phyloP scores from a whole-genome alignment of 1,140 invertebrate species.

The Lordiphosa stackelbergi region DNA sequence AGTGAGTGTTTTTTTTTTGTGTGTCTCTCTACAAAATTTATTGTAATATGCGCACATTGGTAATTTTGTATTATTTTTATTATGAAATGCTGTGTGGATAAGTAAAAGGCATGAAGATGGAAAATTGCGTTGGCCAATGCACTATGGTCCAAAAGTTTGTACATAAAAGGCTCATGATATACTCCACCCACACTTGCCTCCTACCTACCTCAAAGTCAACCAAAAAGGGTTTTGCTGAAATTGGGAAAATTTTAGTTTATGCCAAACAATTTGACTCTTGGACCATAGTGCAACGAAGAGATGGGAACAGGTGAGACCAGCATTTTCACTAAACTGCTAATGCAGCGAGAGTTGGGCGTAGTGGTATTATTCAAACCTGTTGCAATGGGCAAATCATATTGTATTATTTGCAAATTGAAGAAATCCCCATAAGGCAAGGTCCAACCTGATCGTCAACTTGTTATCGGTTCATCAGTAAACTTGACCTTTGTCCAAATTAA shows the following conservation, averaged over 20 bases:
- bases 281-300: no score
- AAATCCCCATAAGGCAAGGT: slow-evolving; percentile 14
- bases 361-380: slow-evolving; percentile 42
- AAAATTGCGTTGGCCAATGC: slow-evolving; percentile 48
- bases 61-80: slow-evolving; percentile 70
- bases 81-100: slow-evolving; percentile 56
- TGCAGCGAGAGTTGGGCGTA: slow-evolving; percentile 41
- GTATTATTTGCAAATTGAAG: slow-evolving; percentile 43
- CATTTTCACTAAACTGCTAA: slow-evolving; percentile 45
- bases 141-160: no score
- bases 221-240: no score
- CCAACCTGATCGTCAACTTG: slow-evolving; percentile 55
- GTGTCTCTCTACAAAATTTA: slow-evolving; percentile 50
- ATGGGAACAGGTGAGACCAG: slow-evolving; percentile 14
- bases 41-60: slow-evolving; percentile 70
- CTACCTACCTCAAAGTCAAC: no score
- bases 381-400: slow-evolving; percentile 23
- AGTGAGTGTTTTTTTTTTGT: slow-evolving; percentile 9
- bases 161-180: no score
- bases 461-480: slow-evolving; percentile 48
- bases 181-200: no score
- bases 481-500: slow-evolving; percentile 54
- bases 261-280: no score
- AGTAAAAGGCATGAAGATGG: slow-evolving; percentile 49
- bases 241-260: no score